Evolutionary conservation across 2,888 invertebrate species (phyloP).

Genomic region (Rhagonycha lutea): DNA sequence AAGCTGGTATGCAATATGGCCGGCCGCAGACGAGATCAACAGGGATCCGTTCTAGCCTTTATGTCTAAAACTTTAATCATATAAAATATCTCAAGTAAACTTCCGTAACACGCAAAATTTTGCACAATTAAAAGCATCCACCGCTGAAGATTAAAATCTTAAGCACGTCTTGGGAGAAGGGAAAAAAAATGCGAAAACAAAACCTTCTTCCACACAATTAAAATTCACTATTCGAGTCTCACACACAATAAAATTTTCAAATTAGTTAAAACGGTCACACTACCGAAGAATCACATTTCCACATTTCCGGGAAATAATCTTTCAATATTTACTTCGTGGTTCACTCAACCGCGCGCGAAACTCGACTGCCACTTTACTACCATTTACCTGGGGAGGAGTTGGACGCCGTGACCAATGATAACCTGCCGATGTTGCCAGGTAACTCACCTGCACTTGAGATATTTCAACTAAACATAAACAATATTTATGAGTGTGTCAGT

Average conservation of each 20-base stretch:
- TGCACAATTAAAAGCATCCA: background rate
- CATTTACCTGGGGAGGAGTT: constrained; percentile 51
- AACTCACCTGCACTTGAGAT: constrained; percentile 47
- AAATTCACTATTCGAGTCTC: background rate
- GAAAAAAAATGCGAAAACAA: background rate
- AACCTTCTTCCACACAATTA: background rate
- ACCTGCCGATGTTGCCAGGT: constrained; percentile 51
- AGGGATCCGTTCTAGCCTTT: constrained; percentile 45
- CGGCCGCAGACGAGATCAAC: constrained; percentile 44
- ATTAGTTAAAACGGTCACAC: constrained; percentile 6
- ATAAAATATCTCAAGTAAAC: constrained; percentile 26
- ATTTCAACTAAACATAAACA: constrained; percentile 54
- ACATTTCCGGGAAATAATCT: constrained; percentile 31
- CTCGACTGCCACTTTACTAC: constrained; percentile 43
- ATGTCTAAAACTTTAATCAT: constrained; percentile 42
- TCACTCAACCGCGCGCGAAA: constrained; percentile 46
- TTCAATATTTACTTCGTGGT: constrained; percentile 20
- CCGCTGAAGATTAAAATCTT: background rate
- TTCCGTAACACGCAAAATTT: constrained; percentile 11
- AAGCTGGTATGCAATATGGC: constrained; percentile 58
- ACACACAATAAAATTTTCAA: background rate
- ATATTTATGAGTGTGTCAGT: constrained; percentile 57
- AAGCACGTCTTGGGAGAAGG: background rate
- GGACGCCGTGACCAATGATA: constrained; percentile 46
- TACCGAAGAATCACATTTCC: constrained; percentile 21